Base-by-base conservation (phyloP, 2,797 vertebrate species). In the Lepidocolaptes lacrymiger region DNA sequence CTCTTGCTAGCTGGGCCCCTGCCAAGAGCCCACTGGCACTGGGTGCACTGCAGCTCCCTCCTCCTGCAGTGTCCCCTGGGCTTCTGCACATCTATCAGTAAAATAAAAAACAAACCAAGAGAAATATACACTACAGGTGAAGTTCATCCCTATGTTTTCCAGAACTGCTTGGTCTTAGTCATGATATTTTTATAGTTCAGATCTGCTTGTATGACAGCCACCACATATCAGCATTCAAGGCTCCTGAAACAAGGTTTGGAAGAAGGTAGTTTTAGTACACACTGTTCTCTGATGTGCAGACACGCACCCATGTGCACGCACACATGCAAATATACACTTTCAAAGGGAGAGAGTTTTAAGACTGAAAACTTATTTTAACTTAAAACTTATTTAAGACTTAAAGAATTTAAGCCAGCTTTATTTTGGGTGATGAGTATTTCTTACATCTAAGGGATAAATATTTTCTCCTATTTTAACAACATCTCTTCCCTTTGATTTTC, bases 361-460 rank as follows among this genome's bases (percentile, higher is more conserved):
- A 83, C 64, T 89, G 80, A 87, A 89, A 86, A 93, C 61, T 96
- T 90, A 63, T 32, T 96, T 95, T 89, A 95, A 97, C 96, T 97
- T 96, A 93, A 97, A 97, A 96, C 71, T 87, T 96, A 92, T 73
- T 95, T 93, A 95, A 96, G 95, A 93, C 74, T 92, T 97, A 96
- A 96, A 89, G 34, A 43, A 79, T 95, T 96, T 96, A 95, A 95
- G 75, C 74, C 88, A 94, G 93, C 96, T 89, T 94, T 94, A 93
- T 92, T 93, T 87, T 32, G 95, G 62, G 79, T 89, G 62, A 88
- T 43, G 62, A 83, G 71, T 85, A 67, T 85, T 93, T 92, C 82
- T 59, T 41, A 86, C 48, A 89, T 90, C 90, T 75, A 63, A 52
- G 94, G 95, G 91, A 97, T 95, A 96, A 95, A 91, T 91, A 84